Conservation (phyloP, 2,888 invertebrate species). For the Sinohyriopsis cumingii region DNA sequence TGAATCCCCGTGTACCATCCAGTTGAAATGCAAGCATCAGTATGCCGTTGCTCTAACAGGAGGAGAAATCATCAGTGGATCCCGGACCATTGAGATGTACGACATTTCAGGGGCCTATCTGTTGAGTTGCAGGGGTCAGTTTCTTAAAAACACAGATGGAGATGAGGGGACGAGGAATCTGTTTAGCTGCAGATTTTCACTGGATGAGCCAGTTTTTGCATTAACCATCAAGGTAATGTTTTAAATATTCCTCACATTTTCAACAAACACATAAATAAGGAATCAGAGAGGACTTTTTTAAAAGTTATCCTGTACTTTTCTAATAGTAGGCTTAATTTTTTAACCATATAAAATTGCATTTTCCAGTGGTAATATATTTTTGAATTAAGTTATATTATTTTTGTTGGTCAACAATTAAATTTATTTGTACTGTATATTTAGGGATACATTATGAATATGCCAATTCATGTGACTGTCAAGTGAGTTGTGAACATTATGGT, state of each 20-base stretch:
- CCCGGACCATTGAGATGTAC: slow-evolving; percentile 30
- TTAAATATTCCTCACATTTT: not conserved
- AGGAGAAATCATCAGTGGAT: slow-evolving; percentile 29
- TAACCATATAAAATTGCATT: too few relatives aligned
- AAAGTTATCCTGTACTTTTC: not conserved
- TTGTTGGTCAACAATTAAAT: too few relatives aligned
- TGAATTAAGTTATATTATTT: too few relatives aligned
- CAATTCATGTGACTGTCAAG: too few relatives aligned
- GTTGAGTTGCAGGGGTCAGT: slow-evolving; percentile 18
- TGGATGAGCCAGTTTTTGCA: slow-evolving; percentile 14
- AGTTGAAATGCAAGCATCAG: slow-evolving; percentile 27
- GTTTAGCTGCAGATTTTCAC: slow-evolving; percentile 12
- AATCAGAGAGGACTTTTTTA: not conserved
- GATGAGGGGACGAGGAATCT: not conserved
- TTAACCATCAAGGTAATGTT: slow-evolving; percentile 23
- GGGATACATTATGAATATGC: too few relatives aligned
- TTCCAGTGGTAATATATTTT: too few relatives aligned
- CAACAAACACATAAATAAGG: not conserved
- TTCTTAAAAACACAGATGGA: not conserved
- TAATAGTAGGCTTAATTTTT: not conserved
- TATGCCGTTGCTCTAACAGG: slow-evolving; percentile 23
- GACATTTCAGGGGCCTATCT: slow-evolving; percentile 34
- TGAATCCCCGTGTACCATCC: slow-evolving; percentile 1
- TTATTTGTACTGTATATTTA: too few relatives aligned
- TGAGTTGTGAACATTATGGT: too few relatives aligned